phyloP scores from a whole-genome alignment of 2,888 invertebrate species.

The Drosophila birchii region DNA sequence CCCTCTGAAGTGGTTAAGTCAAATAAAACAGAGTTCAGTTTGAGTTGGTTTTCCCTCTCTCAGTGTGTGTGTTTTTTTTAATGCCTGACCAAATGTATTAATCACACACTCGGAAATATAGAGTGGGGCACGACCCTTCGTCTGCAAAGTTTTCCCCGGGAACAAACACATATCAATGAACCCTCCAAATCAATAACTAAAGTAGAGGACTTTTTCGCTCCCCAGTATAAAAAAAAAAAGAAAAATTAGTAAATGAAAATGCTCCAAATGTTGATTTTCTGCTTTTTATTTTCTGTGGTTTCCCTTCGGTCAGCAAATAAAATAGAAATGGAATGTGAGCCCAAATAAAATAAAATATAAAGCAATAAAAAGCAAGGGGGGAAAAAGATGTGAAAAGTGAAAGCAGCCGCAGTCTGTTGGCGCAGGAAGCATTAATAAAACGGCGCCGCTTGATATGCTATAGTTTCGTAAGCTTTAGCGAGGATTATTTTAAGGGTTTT shows the following conservation, averaged over 20 bases:
- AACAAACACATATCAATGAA: conserved; percentile 63
- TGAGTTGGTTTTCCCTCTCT: conserved; percentile 32
- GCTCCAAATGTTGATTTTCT: conserved; percentile 32
- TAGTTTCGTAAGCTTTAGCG: conserved; percentile 21
- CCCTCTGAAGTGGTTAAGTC: conserved; percentile 50
- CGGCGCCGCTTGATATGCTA: conserved; percentile 40
- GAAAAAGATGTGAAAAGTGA: conserved; percentile 53
- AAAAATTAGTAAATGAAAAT: conserved; percentile 75
- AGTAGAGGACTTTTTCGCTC: neutral
- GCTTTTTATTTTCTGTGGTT: conserved; percentile 27
- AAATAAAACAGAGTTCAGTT: conserved; percentile 68
- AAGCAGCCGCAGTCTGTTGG: conserved; percentile 38
- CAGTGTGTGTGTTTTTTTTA: conserved; percentile 46
- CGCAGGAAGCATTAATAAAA: conserved; percentile 67
- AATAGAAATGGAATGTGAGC: conserved; percentile 19
- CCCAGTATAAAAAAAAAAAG: neutral
- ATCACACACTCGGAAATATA: conserved; percentile 62
- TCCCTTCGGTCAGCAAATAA: conserved; percentile 59
- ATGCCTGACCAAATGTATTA: conserved; percentile 78
- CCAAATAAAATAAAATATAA: conserved; percentile 52
- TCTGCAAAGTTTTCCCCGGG: conserved; percentile 69
- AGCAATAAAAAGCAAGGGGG: conserved; percentile 50
- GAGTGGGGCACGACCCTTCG: conserved; percentile 43
- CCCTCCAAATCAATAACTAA: conserved; percentile 76
- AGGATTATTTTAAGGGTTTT: neutral